A percentile compares a stretch with the other conserved stretches of the same genome.
phyloP scores from a whole-genome alignment of 2,888 invertebrate species.

The Teleiodes luculella region DNA sequence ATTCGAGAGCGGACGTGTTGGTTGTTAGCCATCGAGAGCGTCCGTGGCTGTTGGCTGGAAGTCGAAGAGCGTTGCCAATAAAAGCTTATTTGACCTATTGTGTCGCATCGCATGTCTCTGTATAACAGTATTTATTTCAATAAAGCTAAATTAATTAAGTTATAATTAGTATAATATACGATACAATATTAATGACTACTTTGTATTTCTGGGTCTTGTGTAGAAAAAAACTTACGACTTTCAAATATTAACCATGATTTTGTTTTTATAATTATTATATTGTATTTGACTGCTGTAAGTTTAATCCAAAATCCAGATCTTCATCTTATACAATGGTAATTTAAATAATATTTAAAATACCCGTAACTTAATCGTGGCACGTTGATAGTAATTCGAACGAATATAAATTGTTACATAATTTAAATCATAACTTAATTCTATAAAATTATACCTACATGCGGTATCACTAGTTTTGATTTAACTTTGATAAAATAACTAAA shows the following conservation, averaged over 20 bases:
- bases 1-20: too few relatives aligned
- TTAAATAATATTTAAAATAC: slow-evolving; percentile 50
- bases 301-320: slow-evolving; percentile 7
- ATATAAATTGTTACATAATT: slow-evolving; percentile 29
- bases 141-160: slow-evolving; percentile 13
- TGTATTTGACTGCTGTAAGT: neutral
- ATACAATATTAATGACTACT: neutral
- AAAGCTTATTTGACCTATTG: too few relatives aligned
- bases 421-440: slow-evolving; percentile 28
- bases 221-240: neutral
- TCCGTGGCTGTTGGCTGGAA: too few relatives aligned
- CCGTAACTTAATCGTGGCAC: slow-evolving; percentile 70
- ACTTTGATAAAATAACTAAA: slow-evolving; percentile 15
- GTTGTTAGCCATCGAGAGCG: too few relatives aligned
- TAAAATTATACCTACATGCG: slow-evolving; percentile 20
- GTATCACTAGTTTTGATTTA: neutral
- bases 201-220: neutral
- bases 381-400: slow-evolving; percentile 35
- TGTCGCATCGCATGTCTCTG: too few relatives aligned
- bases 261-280: neutral
- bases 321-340: slow-evolving; percentile 33
- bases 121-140: slow-evolving; percentile 22
- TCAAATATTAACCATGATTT: neutral
- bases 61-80: too few relatives aligned
- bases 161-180: neutral